A percentile compares a stretch with the other conserved stretches of the same genome.
phyloP scores from a whole-genome alignment of 2,888 invertebrate species.

The Ectobius pallidus region DNA sequence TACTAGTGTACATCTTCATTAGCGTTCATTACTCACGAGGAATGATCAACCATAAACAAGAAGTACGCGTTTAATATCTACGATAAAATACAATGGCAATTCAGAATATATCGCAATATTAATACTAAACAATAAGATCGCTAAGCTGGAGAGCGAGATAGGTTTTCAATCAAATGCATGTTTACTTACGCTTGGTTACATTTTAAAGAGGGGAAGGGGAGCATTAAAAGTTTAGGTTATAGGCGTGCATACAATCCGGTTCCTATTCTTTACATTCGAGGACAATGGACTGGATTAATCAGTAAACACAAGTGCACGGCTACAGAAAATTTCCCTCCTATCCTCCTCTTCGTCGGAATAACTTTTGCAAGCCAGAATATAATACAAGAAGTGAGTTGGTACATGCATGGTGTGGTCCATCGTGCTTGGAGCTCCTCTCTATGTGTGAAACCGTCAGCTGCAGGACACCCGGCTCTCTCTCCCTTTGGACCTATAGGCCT shows the following conservation, averaged over 20 bases:
- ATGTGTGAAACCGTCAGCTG: slow-evolving; percentile 5
- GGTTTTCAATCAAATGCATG: slow-evolving; percentile 18
- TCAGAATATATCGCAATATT: not conserved
- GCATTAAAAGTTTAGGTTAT: not conserved
- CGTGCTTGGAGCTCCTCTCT: not conserved
- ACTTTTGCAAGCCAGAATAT: slow-evolving; percentile 8
- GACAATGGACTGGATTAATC: slow-evolving; percentile 29
- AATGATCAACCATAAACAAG: too few species aligned
- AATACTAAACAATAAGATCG: not conserved
- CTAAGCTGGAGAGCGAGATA: too few species aligned
- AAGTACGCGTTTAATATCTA: not conserved
- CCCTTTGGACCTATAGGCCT: too few species aligned
- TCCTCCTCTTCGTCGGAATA: not conserved
- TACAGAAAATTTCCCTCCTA: not conserved
- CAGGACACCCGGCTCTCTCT: not conserved
- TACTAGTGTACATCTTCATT: too few species aligned
- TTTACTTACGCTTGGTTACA: slow-evolving; percentile 32
- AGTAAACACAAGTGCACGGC: slow-evolving; percentile 29
- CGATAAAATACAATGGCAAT: not conserved
- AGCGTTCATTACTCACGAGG: too few species aligned
- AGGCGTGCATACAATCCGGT: slow-evolving; percentile 1
- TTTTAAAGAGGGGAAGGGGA: not conserved
- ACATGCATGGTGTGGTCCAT: not conserved
- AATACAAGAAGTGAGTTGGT: slow-evolving; percentile 12
- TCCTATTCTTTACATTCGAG: slow-evolving; percentile 2